phyloP scores from a whole-genome alignment of 2,113 vertebrate genomes.

The Psilopsiagon aymara region DNA sequence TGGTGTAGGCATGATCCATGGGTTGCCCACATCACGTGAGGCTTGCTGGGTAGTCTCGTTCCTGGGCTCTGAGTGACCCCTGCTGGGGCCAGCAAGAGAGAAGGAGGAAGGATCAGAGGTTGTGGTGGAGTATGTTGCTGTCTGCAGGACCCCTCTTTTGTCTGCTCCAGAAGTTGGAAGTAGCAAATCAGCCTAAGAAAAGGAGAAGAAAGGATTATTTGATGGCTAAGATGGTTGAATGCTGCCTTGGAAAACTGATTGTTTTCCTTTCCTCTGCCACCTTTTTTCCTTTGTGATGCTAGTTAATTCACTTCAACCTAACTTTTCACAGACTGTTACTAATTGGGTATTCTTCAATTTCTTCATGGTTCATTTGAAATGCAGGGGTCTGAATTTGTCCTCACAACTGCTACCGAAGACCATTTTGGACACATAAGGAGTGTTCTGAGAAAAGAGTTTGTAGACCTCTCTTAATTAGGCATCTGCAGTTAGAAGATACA shows the following conservation, averaged over 20 bases:
- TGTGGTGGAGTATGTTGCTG: not conserved
- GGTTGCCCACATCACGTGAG: not conserved
- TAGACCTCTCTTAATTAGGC: conserved; percentile 53
- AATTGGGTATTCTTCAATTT: conserved; percentile 69
- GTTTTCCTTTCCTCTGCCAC: conserved; percentile 63
- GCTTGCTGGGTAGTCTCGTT: not conserved
- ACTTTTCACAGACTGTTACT: conserved; percentile 72
- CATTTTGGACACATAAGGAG: conserved; percentile 51
- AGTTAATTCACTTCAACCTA: conserved; percentile 64
- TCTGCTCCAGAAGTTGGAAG: conserved; percentile 20
- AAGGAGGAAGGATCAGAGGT: conserved; percentile 10
- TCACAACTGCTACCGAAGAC: conserved; percentile 44
- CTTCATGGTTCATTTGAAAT: conserved; percentile 67
- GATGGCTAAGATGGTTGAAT: conserved; percentile 49
- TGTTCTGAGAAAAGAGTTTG: conserved; percentile 45
- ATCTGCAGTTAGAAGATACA: conserved; percentile 45
- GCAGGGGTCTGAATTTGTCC: conserved; percentile 55
- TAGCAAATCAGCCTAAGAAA: conserved; percentile 26
- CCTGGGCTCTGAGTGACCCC: conserved; percentile 67
- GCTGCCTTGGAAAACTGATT: conserved; percentile 44
- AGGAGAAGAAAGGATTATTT: conserved; percentile 54
- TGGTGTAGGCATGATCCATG: accelerated
- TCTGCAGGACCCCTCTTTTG: conserved; percentile 20
- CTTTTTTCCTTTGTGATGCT: conserved; percentile 56
- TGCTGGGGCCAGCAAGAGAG: conserved; percentile 56